Evolutionary conservation across 2,113 vertebrate genomes (phyloP).

Genomic region (Pollachius pollachius): DNA sequence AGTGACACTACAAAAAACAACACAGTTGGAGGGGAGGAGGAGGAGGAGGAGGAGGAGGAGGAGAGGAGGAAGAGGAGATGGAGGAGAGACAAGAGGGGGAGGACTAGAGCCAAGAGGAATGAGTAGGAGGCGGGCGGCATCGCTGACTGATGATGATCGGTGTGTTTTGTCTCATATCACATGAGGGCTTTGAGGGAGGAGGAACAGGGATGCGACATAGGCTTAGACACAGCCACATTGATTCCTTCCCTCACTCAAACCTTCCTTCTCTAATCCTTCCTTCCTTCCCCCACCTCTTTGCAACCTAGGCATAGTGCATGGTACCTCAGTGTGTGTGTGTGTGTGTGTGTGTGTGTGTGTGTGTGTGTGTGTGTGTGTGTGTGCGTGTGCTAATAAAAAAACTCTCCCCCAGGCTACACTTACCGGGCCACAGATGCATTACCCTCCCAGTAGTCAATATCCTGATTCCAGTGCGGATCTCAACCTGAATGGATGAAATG

Average conservation of each 20-base stretch:
- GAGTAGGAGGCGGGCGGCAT: conserved; percentile 27
- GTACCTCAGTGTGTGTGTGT: conserved; percentile 43
- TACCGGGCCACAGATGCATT: conserved; percentile 38
- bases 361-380: conserved; percentile 7
- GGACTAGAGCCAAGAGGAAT: not conserved
- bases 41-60: no score
- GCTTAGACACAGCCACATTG: conserved; percentile 39
- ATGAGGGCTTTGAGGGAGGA: conserved; percentile 52
- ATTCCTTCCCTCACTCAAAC: conserved; percentile 37
- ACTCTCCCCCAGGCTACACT: conserved; percentile 37
- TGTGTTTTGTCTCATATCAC: conserved; percentile 49
- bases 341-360: conserved; percentile 20
- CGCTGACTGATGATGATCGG: conserved; percentile 41
- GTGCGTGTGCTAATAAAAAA: conserved; percentile 31
- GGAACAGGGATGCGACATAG: conserved; percentile 30
- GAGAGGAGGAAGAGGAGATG: no score
- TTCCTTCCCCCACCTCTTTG: conserved; percentile 29
- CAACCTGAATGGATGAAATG: not conserved
- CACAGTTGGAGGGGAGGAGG: no score
- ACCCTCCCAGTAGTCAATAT: conserved; percentile 21
- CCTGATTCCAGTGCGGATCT: not conserved
- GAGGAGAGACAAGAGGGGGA: not conserved
- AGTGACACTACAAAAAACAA: no score
- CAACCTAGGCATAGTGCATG: conserved; percentile 47
- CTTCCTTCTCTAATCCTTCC: conserved; percentile 28